These are phyloP conservation scores for Girardia tigrina DNA, from an alignment of 2,888 invertebrate species.

Conservation along the genomic window DNA sequence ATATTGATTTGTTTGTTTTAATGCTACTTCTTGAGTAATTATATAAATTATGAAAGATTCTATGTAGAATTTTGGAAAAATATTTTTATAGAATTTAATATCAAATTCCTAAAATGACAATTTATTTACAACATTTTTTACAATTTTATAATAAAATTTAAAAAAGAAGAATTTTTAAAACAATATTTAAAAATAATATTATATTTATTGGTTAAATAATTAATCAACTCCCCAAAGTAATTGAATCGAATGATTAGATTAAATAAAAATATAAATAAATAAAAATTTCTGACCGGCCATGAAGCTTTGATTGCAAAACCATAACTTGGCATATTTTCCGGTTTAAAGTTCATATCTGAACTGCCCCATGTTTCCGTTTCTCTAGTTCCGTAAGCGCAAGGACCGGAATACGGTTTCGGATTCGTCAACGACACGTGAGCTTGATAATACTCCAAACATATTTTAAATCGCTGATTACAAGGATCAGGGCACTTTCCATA, in stretches of 20 bases:
- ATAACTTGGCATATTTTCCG: background rate
- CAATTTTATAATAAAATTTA: too few species aligned
- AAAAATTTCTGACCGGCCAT: background rate
- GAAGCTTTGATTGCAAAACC: background rate
- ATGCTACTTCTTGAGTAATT: background rate
- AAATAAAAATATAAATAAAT: too few species aligned
- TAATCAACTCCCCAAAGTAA: too few species aligned
- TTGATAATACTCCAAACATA: slow-evolving; percentile 6
- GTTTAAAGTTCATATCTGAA: background rate
- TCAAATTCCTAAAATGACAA: too few species aligned
- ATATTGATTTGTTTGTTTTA: slow-evolving; percentile 1
- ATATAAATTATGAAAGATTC: too few species aligned
- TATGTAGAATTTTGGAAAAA: too few species aligned
- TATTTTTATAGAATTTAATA: too few species aligned
- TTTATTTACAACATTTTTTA: too few species aligned
- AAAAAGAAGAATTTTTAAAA: too few species aligned
- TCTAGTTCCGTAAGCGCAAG: background rate
- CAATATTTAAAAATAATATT: too few species aligned
- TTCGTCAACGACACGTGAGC: background rate
- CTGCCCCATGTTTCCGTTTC: background rate
- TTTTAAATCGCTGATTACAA: background rate
- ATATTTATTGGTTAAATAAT: too few species aligned
- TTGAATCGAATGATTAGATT: too few species aligned
- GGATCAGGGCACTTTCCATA: background rate
- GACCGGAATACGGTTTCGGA: background rate